These are phyloP conservation scores for Camponotus fellah DNA, from an alignment of 2,888 invertebrate species.

Conservation along the genomic window DNA sequence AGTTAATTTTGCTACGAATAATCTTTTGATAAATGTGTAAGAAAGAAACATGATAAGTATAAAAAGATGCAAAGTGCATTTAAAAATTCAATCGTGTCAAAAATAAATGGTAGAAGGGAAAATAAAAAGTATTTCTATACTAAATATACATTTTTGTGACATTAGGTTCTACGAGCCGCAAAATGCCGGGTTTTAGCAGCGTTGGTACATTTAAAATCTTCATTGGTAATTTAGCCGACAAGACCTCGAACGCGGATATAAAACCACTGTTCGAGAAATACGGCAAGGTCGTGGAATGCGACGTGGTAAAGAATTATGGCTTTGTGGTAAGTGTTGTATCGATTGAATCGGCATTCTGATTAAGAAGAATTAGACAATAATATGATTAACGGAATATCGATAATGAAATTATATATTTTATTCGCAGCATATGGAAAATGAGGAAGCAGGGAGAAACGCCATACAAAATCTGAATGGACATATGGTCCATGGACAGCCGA, in stretches of 20 bases:
- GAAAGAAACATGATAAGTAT: background rate
- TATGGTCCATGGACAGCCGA: slow-evolving; percentile 94
- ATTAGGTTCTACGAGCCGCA: slow-evolving; percentile 78
- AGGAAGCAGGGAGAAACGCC: slow-evolving; percentile 96
- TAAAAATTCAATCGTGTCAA: background rate
- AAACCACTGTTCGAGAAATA: slow-evolving; percentile 98
- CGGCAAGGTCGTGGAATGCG: slow-evolving; percentile 99
- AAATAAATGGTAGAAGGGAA: background rate
- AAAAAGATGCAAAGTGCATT: background rate
- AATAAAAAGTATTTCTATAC: background rate
- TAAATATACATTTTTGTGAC: slow-evolving; percentile 31
- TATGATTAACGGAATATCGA: background rate
- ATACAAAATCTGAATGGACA: slow-evolving; percentile 96
- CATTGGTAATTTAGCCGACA: slow-evolving; percentile 98
- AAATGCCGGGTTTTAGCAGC: slow-evolving; percentile 93
- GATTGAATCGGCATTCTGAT: background rate
- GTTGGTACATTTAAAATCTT: slow-evolving; percentile 98
- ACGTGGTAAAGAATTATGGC: slow-evolving; percentile 99
- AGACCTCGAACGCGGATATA: slow-evolving; percentile 95
- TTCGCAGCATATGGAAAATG: slow-evolving; percentile 95
- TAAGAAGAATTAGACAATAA: no score
- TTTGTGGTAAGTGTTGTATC: slow-evolving; percentile 91
- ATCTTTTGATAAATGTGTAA: background rate
- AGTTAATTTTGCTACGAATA: background rate
- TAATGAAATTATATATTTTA: slow-evolving; percentile 13